Conservation (phyloP, 2,113 vertebrate species). For the Labrus mixtus region DNA sequence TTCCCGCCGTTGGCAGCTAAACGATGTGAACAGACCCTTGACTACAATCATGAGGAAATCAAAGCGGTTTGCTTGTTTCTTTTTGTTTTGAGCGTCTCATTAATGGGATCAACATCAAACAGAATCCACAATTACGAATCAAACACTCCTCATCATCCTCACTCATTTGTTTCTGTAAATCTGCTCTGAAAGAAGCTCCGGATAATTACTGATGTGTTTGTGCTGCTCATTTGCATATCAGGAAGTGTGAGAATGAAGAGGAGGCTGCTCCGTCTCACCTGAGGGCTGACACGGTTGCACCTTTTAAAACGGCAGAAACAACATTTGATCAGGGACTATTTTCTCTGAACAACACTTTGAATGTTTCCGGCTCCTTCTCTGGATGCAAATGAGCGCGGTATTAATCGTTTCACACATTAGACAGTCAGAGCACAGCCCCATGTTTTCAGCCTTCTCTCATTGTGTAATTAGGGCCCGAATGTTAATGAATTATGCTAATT, state of each 20-base stretch:
- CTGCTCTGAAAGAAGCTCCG: slow-evolving; percentile 42
- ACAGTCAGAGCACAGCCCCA: slow-evolving; percentile 77
- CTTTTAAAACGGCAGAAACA: slow-evolving; percentile 76
- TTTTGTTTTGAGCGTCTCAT: slow-evolving; percentile 69
- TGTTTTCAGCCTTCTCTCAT: slow-evolving; percentile 71
- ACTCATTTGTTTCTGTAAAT: slow-evolving; percentile 77
- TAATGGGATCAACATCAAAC: slow-evolving; percentile 75
- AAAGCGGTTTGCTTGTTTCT: slow-evolving; percentile 69
- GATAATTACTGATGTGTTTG: slow-evolving; percentile 57
- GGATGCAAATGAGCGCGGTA: slow-evolving; percentile 76
- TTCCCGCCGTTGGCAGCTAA: slow-evolving; percentile 28
- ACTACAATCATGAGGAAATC: slow-evolving; percentile 74
- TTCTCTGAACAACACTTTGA: slow-evolving; percentile 78
- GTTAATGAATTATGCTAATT: slow-evolving; percentile 89
- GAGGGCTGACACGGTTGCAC: slow-evolving; percentile 68
- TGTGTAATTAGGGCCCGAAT: slow-evolving; percentile 86
- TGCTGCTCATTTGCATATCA: slow-evolving; percentile 66
- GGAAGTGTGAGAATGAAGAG: slow-evolving; percentile 17
- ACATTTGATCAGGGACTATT: slow-evolving; percentile 83
- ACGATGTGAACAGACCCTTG: slow-evolving; percentile 5
- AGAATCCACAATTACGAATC: slow-evolving; percentile 64
- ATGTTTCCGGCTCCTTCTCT: slow-evolving; percentile 76
- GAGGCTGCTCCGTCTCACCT: slow-evolving; percentile 72
- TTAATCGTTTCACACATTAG: slow-evolving; percentile 78
- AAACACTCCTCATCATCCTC: slow-evolving; percentile 19